A percentile compares a stretch with the other conserved stretches of the same genome.
Conservation (phyloP, 2,113 vertebrate species). For the Campylorhamphus procurvoides region DNA sequence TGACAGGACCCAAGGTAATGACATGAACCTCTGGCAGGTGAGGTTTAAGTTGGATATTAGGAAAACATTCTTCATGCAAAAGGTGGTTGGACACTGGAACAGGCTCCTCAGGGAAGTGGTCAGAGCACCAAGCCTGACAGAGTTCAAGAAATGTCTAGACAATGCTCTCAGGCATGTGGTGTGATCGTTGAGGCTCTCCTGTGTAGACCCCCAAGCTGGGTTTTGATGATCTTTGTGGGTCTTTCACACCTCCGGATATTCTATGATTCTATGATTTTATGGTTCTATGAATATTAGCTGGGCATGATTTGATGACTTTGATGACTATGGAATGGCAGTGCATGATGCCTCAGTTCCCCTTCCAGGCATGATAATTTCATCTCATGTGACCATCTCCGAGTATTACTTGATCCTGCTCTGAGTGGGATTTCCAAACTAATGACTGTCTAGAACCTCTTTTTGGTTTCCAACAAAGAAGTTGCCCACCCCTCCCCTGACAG, state of each 20-base stretch:
- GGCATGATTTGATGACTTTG: not conserved
- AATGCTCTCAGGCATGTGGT: not conserved
- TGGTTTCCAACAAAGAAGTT: not conserved
- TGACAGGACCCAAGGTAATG: rapidly evolving
- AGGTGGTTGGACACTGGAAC: not conserved
- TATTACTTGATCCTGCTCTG: not conserved
- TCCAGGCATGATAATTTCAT: not conserved
- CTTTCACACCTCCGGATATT: not conserved
- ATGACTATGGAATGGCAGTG: not conserved
- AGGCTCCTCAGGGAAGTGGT: not conserved
- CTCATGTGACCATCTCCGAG: rapidly evolving
- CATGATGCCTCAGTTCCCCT: not conserved
- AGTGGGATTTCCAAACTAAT: not conserved
- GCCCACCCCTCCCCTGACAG: rapidly evolving
- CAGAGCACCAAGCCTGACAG: not conserved
- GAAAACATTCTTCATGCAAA: not conserved
- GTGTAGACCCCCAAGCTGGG: not conserved
- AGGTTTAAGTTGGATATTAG: not conserved
- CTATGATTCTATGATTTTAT: not conserved
- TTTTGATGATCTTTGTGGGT: not conserved
- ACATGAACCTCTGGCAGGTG: not conserved
- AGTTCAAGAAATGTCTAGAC: not conserved
- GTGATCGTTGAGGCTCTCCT: not conserved
- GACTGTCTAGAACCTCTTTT: not conserved
- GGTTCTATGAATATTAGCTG: not conserved